Percentiles rank a stretch among this genome's conserved stretches.
phyloP scores from a whole-genome alignment of 2,113 vertebrate species.

The Crotalus viridis region DNA sequence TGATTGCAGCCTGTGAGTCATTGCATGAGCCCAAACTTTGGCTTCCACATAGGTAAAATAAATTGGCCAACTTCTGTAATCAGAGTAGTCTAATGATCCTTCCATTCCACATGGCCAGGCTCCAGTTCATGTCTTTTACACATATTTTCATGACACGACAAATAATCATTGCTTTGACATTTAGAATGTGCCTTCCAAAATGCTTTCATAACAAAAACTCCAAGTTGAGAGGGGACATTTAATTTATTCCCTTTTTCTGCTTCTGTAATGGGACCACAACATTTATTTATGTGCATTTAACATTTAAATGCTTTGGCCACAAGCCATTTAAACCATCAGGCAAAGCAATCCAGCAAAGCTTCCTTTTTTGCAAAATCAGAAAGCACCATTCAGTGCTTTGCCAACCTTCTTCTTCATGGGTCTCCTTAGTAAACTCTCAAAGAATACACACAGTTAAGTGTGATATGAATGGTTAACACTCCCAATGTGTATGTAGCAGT shows the following conservation, averaged over 20 bases:
- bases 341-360: background rate
- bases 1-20: background rate
- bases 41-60: background rate
- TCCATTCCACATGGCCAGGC: background rate
- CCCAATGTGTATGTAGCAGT: background rate
- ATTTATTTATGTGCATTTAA: background rate
- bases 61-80: background rate
- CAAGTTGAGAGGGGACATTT: background rate
- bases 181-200: background rate
- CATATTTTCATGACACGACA: fast-evolving
- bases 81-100: background rate
- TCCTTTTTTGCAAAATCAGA: background rate
- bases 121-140: background rate
- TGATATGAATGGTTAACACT: conserved; percentile 3
- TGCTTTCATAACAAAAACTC: conserved; percentile 15
- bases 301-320: conserved; percentile 4
- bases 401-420: background rate
- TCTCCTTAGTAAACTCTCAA: fast-evolving
- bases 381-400: background rate
- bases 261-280: background rate
- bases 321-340: background rate
- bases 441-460: background rate
- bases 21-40: background rate
- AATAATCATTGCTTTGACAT: background rate
- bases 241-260: conserved; percentile 24